phyloP scores from a whole-genome alignment of 2,797 vertebrate genomes.

The Mormyrus proboscirostris region DNA sequence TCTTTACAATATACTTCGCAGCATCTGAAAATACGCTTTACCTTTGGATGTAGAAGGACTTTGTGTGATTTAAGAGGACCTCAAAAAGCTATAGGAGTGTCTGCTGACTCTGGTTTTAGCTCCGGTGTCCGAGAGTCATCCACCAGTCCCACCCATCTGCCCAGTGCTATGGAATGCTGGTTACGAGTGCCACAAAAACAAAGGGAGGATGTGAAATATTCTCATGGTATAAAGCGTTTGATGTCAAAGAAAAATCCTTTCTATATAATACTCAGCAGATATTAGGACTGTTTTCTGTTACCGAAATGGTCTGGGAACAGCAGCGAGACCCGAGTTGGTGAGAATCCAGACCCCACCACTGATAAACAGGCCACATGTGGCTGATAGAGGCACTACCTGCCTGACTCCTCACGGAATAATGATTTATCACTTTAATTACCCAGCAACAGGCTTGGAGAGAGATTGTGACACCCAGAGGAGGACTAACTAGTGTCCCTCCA shows the following conservation, averaged over 20 bases:
- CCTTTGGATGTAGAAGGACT: not conserved
- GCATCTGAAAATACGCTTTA: not conserved
- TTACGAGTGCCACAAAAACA: not conserved
- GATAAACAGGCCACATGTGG: conserved; percentile 8
- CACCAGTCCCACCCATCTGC: not conserved
- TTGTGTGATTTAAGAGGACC: not conserved
- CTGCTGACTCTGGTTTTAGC: not conserved
- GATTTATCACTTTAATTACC: conserved; percentile 21
- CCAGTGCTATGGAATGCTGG: not conserved
- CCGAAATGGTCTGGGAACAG: not conserved
- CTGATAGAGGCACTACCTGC: not conserved
- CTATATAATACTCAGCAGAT: not conserved
- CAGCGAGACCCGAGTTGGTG: not conserved
- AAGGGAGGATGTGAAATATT: not conserved
- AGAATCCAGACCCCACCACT: not conserved
- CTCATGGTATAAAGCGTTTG: not conserved
- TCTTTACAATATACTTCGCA: not conserved
- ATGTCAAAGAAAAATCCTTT: not conserved
- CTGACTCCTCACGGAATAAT: not conserved
- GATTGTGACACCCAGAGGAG: conserved; percentile 10
- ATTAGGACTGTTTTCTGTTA: not conserved
- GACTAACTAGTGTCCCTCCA: not conserved
- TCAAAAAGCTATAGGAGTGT: not conserved
- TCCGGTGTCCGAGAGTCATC: not conserved
- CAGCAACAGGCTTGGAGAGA: not conserved